These are phyloP conservation scores for crab-eating macaque (Macaca fascicularis) DNA, from an alignment of 2,113 vertebrate species.

Conservation along the genomic window DNA sequence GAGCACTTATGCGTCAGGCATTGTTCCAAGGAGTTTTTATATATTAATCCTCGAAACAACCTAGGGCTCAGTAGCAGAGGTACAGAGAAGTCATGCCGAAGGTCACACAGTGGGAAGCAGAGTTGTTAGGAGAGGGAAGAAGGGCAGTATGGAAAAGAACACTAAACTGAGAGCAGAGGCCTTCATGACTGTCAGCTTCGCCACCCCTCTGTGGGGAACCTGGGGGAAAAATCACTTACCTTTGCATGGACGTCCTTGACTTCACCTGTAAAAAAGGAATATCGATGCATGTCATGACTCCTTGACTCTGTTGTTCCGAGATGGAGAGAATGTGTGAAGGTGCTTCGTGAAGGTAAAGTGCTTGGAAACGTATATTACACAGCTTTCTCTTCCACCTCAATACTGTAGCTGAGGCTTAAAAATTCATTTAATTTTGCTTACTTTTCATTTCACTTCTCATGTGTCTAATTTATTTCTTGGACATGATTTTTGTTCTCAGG, in stretches of 20 bases:
- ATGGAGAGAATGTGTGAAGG: background rate
- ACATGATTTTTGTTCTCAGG: slow-evolving; percentile 81
- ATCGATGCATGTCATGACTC: background rate
- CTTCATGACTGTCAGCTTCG: background rate
- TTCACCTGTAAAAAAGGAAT: background rate
- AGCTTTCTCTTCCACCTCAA: background rate
- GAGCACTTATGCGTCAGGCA: background rate
- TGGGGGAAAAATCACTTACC: background rate
- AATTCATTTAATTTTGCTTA: background rate
- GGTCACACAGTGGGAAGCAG: background rate
- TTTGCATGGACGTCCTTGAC: rapidly evolving
- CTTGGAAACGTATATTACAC: background rate
- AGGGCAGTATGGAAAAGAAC: background rate
- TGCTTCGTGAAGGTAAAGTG: background rate
- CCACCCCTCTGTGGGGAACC: rapidly evolving
- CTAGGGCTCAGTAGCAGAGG: background rate
- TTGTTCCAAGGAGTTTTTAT: background rate
- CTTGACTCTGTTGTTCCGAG: background rate
- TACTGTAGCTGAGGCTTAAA: background rate
- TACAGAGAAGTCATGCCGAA: background rate
- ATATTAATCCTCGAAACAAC: background rate
- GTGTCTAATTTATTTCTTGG: slow-evolving; percentile 55
- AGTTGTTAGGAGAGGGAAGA: background rate
- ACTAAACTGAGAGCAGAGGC: background rate
- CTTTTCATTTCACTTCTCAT: background rate